A percentile compares a stretch with the other conserved stretches of the same genome.
These are phyloP conservation scores for Acipenser ruthenus DNA, from an alignment of 2,797 vertebrate genomes.

Conservation along the genomic window DNA sequence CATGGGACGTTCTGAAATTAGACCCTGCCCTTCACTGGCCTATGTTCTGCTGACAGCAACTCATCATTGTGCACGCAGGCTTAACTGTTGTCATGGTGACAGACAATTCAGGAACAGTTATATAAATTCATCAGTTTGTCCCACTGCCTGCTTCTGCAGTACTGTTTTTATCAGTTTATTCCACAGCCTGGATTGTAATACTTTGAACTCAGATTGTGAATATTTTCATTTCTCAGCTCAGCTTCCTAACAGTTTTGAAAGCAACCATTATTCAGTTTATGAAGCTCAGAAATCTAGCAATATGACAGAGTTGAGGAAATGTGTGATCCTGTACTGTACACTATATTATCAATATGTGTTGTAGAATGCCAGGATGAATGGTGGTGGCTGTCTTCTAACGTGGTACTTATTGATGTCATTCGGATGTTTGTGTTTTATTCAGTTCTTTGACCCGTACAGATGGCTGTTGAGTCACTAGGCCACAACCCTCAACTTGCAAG, in stretches of 20 bases:
- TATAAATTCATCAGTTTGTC: constrained; percentile 1
- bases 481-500: too few relatives aligned
- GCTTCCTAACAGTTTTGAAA: not conserved
- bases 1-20: not conserved
- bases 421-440: too few relatives aligned
- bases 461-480: too few relatives aligned
- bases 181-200: not conserved
- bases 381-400: too few relatives aligned
- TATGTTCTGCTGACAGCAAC: constrained; percentile 12
- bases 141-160: not conserved
- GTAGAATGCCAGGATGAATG: too few relatives aligned
- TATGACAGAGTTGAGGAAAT: too few relatives aligned
- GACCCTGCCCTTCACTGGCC: not conserved
- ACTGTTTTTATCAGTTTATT: not conserved
- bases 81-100: constrained; percentile 29
- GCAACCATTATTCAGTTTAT: not conserved
- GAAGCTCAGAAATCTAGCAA: not conserved
- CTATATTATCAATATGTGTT: too few relatives aligned
- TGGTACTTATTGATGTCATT: too few relatives aligned
- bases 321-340: too few relatives aligned
- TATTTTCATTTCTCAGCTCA: not conserved
- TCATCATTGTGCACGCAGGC: constrained; percentile 23
- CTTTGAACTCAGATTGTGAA: not conserved
- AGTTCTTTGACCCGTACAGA: too few relatives aligned
- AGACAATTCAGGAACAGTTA: constrained; percentile 8